Base-by-base conservation (phyloP, 1,140 invertebrate species). In the Idris sp. region DNA sequence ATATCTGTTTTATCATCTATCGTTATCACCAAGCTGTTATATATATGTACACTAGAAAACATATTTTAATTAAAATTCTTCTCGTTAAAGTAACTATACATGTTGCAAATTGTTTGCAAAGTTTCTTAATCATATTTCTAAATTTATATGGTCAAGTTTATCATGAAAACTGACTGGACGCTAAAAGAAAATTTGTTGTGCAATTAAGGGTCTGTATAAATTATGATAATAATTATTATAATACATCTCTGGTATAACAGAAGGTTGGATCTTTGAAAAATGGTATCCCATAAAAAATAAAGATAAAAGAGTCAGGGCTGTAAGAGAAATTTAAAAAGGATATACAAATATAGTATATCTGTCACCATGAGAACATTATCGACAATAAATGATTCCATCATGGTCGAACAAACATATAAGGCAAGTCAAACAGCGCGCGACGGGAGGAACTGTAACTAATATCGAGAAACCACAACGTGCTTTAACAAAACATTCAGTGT, bases 381-480 rank as follows among this genome's bases (percentile, higher is more conserved):
- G 35, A 28, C 48, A 43, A 76, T 43, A 56, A 76, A 76, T 61
- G 54, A 76, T 67, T 65, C 44, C 54, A 53, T 53, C 58, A 36
- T 28, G 68, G 43, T 74, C 44, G 64, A 74, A 76, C 61, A 73
- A 76, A 68, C 58, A 68, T 72, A 69, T 68, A 75, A 74, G 64
- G 72, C 41, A 76, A 65, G 73, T 74, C 73, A 65, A 51, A 65
- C 67, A 46, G 48, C 58, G 68, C 58, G 35, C 40, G 58, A 68
- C 74, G 74, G 73, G 74, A 71, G 76, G 76, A 77, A 76, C 77
- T 68, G 68, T n/a, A n/a, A 79, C 84, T 85, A 85, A 86, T 85
- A 83, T 86, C 86, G 81, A 86, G 86, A 87, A 86, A 76, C 84
- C 81, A 77, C 84, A 87, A 87, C 84, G 85, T 86, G 84, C 82